phyloP scores from a whole-genome alignment of 2,113 vertebrate species.

The Pogona vitticeps region DNA sequence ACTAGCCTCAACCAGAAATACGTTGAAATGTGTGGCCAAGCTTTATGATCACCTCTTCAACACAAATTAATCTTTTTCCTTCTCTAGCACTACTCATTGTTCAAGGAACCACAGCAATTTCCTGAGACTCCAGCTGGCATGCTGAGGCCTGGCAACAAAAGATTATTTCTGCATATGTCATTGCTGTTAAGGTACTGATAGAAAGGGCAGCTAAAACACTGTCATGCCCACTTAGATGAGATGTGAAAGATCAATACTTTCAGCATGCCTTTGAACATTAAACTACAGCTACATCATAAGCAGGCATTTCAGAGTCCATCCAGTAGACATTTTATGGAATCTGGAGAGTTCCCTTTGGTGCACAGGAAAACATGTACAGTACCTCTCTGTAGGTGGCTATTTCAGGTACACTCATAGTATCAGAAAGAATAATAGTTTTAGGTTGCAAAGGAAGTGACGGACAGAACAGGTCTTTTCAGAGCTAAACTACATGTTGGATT shows the following conservation, averaged over 20 bases:
- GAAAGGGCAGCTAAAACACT: not conserved
- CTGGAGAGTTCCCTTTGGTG: not conserved
- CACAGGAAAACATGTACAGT: not conserved
- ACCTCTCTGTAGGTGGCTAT: not conserved
- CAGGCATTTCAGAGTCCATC: not conserved
- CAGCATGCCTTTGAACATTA: not conserved
- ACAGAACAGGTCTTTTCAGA: no score
- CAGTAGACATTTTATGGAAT: not conserved
- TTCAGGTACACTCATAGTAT: not conserved
- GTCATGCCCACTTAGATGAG: not conserved
- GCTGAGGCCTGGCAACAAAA: not conserved
- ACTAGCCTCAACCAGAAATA: no score
- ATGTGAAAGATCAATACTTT: not conserved
- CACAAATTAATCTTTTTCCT: no score
- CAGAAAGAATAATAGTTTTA: not conserved
- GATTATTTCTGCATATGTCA: not conserved
- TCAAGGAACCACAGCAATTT: no score
- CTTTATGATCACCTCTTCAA: no score
- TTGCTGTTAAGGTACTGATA: not conserved
- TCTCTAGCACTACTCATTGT: no score
- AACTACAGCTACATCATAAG: not conserved
- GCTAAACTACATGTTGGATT: no score
- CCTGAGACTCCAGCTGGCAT: no score
- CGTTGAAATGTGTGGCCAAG: no score
- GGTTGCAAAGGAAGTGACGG: not conserved